Evolutionary conservation across 2,888 invertebrate species (phyloP).

Genomic region (Apodemia zela): DNA sequence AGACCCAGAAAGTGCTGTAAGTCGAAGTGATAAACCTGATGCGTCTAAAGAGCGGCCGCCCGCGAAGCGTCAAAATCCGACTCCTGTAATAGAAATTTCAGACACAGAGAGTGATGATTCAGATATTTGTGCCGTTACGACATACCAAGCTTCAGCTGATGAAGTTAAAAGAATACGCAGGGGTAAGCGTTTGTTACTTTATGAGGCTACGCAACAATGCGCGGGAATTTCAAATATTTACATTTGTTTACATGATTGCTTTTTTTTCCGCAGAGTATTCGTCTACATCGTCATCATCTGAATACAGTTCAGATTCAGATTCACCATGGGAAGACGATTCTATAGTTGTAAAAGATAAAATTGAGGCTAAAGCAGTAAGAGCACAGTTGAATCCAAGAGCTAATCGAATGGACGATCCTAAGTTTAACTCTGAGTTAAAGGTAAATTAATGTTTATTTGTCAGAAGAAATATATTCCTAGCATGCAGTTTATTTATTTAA

Average conservation of each 20-base stretch:
- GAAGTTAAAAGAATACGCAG: conserved; percentile 74
- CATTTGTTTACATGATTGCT: not conserved
- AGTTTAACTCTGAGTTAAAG: conserved; percentile 56
- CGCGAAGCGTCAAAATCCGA: conserved; percentile 60
- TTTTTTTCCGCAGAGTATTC: conserved; percentile 57
- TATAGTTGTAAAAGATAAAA: conserved; percentile 51
- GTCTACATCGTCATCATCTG: conserved; percentile 58
- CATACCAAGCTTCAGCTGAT: conserved; percentile 72
- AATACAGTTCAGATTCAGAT: conserved; percentile 70
- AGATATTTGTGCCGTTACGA: conserved; percentile 74
- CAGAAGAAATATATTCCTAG: too few relatives aligned
- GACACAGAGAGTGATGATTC: conserved; percentile 75
- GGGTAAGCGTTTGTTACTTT: conserved; percentile 47
- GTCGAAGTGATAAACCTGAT: conserved; percentile 38
- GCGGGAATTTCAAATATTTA: conserved; percentile 54
- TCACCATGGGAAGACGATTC: conserved; percentile 69
- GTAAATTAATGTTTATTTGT: conserved; percentile 36
- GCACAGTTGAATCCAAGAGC: conserved; percentile 62
- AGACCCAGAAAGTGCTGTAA: conserved; percentile 38
- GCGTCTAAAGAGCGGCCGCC: conserved; percentile 52
- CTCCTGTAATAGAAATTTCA: conserved; percentile 67
- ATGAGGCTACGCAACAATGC: conserved; percentile 34
- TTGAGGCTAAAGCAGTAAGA: conserved; percentile 42
- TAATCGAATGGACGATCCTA: conserved; percentile 67
- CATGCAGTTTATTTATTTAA: too few relatives aligned